These are phyloP conservation scores for Drosophila nr. fundita DNA, from an alignment of 2,888 invertebrate genomes.

Conservation along the genomic window DNA sequence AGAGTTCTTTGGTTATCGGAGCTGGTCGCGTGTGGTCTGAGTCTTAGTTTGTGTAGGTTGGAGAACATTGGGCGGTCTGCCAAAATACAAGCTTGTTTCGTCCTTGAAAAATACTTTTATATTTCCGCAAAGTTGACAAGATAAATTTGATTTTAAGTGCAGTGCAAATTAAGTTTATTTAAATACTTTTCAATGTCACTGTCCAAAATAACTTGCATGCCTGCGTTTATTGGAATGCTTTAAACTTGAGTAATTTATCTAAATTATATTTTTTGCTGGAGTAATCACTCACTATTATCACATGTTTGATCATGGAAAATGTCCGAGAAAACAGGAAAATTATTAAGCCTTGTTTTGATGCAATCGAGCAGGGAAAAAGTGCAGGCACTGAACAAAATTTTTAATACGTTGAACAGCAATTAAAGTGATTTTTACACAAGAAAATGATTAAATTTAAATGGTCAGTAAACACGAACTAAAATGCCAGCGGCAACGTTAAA, in stretches of 20 bases:
- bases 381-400: slow-evolving; percentile 62
- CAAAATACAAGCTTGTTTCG: slow-evolving; percentile 19
- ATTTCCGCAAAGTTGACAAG: neutral
- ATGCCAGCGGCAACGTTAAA: slow-evolving; percentile 15
- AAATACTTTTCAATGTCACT: neutral
- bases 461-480: slow-evolving; percentile 47
- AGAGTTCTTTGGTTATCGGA: slow-evolving; percentile 9
- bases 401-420: slow-evolving; percentile 72
- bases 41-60: slow-evolving; percentile 26
- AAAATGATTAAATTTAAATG: slow-evolving; percentile 71
- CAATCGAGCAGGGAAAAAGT: slow-evolving; percentile 40
- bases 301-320: slow-evolving; percentile 36
- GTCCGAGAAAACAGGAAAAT: slow-evolving; percentile 29
- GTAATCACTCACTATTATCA: slow-evolving; percentile 48
- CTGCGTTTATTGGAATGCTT: neutral
- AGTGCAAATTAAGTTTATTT: slow-evolving; percentile 1
- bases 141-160: slow-evolving; percentile 1
- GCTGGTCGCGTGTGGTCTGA: neutral
- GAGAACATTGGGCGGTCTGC: slow-evolving; percentile 16
- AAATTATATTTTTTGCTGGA: slow-evolving; percentile 24
- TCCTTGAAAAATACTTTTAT: slow-evolving; percentile 15
- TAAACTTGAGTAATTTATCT: neutral
- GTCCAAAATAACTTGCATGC: neutral
- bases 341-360: slow-evolving; percentile 46
- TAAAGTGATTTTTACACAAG: slow-evolving; percentile 72